Base-by-base conservation (phyloP, 2,113 vertebrate genomes). In the Cyanoliseus patagonus region DNA sequence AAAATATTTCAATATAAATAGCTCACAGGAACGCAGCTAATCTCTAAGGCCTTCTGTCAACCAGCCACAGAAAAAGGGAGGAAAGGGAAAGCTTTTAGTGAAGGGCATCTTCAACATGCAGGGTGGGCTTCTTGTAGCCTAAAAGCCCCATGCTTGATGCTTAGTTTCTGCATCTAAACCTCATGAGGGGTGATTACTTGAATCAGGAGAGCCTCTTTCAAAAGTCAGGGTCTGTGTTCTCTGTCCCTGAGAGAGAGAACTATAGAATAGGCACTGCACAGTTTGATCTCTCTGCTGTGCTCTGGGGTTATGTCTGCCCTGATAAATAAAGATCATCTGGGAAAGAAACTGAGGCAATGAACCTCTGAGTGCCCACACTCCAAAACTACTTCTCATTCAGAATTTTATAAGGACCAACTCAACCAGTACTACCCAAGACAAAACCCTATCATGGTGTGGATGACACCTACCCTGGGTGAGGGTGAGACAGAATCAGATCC, bases 1-100 rank as follows among this genome's bases (percentile, higher is more conserved):
- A 79, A 93, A 96, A 91, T 87, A 78, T 91, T 95, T 97, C 72
- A 64, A 89, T 93, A 93, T 92, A 96, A 96, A 97, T 94, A 94
- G 82, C 86, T 97, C 80, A 90, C 59, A 92, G 88, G 80, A 95
- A 91, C 1, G 8, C 62, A 91, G 87, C 67, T 96, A 94, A 92
- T 89, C 93, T 94, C 92, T 78, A 53, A 73, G 78, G 80, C 78
- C 95, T 95, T 87, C 91, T 93, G 96, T 95, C 95, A 86, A 72
- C 93, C 88, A 92, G 70, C 75, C 94, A 79, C 72, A 81, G 79
- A 90, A 80, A 35, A 35, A 90, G 69, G 13, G 62, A 74, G 87
- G 51, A 78, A 81, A 73, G 73, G 61, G 88, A 74, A 93, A 87
- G 70, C 52, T 76, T 84, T 77, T 27, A 33, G 53, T 46, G 52